Percentiles rank a stretch among this genome's conserved stretches.
phyloP scores from a whole-genome alignment of 53 echinoderm and acorn worm species.

The Mesocentrotus franciscanus region DNA sequence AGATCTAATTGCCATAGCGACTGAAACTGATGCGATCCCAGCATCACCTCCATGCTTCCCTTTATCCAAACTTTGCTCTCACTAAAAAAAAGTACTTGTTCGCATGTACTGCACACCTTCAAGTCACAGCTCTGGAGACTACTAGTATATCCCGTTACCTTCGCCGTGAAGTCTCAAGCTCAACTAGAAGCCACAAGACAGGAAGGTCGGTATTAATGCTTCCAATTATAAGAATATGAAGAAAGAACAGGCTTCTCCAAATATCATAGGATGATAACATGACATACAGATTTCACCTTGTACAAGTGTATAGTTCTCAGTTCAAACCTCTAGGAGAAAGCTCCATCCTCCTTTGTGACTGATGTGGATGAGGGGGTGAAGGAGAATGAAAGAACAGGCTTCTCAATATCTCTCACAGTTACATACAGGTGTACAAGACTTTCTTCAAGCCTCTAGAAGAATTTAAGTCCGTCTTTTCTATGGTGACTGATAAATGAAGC shows the following conservation, averaged over 20 bases:
- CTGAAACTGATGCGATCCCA: not conserved
- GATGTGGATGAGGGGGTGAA: too few relatives aligned
- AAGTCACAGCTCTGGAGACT: not conserved
- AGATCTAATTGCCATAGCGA: conserved; percentile 18
- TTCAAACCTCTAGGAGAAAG: not conserved
- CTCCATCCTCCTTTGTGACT: not conserved
- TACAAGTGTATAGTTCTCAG: not conserved
- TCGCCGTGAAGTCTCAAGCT: not conserved
- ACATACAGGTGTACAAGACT: too few relatives aligned
- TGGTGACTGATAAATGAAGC: too few relatives aligned
- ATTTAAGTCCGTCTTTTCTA: too few relatives aligned
- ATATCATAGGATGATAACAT: not conserved
- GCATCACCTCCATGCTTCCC: conserved; percentile 1
- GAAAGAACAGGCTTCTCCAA: conserved; percentile 18
- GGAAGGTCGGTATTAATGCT: conserved; percentile 34
- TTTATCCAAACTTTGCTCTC: not conserved
- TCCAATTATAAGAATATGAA: conserved; percentile 36
- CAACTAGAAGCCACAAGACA: not conserved
- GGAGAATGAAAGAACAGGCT: too few relatives aligned
- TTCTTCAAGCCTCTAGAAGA: too few relatives aligned
- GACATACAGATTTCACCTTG: not conserved
- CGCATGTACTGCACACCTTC: not conserved
- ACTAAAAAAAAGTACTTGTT: not conserved
- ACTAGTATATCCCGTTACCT: not conserved
- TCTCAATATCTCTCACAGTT: too few relatives aligned